phyloP scores from a whole-genome alignment of 2,888 invertebrate species.

The Augochlorella aurata region DNA sequence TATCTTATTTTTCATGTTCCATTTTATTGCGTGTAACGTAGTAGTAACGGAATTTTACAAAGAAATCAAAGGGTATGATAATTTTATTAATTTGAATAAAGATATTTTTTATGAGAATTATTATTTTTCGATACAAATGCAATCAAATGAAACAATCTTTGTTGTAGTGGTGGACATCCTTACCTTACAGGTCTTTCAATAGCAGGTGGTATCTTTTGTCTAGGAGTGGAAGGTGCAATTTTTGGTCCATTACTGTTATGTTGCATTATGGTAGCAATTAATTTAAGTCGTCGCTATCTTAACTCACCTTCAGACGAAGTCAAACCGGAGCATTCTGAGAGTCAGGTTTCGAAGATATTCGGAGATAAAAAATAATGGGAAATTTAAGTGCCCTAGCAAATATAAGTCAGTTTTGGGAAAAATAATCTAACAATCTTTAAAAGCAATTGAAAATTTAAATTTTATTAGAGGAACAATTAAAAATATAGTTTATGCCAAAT shows the following conservation, averaged over 20 bases:
- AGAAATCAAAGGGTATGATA: constrained; percentile 95
- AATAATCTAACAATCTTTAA: not conserved
- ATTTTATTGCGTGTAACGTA: constrained; percentile 94
- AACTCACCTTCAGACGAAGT: constrained; percentile 85
- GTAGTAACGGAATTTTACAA: constrained; percentile 98
- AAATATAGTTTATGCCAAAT: constrained; percentile 1
- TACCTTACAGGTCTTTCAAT: constrained; percentile 98
- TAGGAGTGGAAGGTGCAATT: constrained; percentile 98
- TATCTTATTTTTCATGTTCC: constrained; percentile 90
- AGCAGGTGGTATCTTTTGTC: constrained; percentile 98
- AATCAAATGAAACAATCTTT: constrained; percentile 22
- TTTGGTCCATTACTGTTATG: constrained; percentile 97
- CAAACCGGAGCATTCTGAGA: constrained; percentile 64
- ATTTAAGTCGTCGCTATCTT: constrained; percentile 84
- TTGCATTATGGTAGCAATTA: constrained; percentile 95
- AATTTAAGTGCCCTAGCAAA: too few species aligned
- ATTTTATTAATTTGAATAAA: constrained; percentile 17
- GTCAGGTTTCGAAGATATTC: too few species aligned
- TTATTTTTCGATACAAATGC: not conserved
- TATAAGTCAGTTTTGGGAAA: not conserved
- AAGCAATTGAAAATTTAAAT: not conserved
- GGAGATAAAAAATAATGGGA: too few species aligned
- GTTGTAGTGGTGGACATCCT: constrained; percentile 93
- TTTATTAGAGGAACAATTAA: not conserved
- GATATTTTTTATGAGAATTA: not conserved